phyloP scores from a whole-genome alignment of 2,888 invertebrate species.

The Gastrophysa polygoni region DNA sequence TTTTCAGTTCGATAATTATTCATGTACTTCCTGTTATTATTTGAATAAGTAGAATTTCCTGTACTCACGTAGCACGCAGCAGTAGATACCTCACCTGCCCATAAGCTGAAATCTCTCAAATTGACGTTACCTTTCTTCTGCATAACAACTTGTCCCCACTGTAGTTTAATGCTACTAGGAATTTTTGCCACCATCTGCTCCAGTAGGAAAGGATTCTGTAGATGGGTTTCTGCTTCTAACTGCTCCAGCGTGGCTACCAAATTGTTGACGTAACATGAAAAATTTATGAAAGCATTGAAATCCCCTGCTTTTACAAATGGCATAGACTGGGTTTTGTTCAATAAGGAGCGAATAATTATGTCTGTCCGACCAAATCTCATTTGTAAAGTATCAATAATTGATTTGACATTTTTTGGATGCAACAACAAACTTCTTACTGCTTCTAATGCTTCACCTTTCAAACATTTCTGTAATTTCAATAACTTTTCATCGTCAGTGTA shows the following conservation, averaged over 20 bases:
- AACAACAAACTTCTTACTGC: constrained; percentile 2
- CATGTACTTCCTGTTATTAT: neutral
- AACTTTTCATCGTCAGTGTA: no score
- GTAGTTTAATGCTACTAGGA: neutral
- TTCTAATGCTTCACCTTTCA: neutral
- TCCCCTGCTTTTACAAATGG: neutral
- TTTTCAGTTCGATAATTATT: neutral
- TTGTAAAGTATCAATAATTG: no score
- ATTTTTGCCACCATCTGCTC: neutral
- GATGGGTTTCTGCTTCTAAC: neutral
- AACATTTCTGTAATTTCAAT: no score
- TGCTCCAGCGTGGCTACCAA: constrained; percentile 7
- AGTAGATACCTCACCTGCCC: neutral
- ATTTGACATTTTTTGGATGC: no score
- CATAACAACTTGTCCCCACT: neutral
- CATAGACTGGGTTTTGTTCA: neutral
- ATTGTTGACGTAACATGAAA: constrained; percentile 4
- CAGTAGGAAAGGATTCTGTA: neutral
- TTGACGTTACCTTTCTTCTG: neutral
- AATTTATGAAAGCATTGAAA: neutral
- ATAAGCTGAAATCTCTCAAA: neutral
- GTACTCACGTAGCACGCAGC: neutral
- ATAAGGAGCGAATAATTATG: neutral
- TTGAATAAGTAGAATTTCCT: neutral
- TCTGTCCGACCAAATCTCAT: neutral